Percentiles rank a stretch among this genome's conserved stretches.
phyloP scores from a whole-genome alignment of 2,888 invertebrate species.

The Alentia gelatinosa region DNA sequence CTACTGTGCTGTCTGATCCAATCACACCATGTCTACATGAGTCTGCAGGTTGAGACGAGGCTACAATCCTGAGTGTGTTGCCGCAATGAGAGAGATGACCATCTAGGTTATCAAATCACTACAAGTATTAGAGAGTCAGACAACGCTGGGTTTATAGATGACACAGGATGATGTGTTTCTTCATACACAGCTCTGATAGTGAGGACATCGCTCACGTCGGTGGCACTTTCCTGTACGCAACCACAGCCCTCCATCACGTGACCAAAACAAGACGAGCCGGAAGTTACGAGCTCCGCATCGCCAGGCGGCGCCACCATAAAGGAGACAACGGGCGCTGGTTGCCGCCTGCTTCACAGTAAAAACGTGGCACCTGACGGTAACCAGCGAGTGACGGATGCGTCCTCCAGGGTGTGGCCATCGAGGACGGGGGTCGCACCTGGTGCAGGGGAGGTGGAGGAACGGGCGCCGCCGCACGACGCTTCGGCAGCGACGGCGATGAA shows the following conservation, averaged over 20 bases:
- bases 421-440: not conserved
- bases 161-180: not conserved
- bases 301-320: not conserved
- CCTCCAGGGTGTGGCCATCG: slow-evolving; percentile 6
- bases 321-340: not conserved
- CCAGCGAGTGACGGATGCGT: not conserved
- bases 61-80: too few species aligned
- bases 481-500: not conserved
- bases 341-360: not conserved
- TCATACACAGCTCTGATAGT: not conserved
- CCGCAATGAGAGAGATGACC: too few species aligned
- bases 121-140: too few species aligned
- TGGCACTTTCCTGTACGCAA: too few species aligned
- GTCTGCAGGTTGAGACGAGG: too few species aligned
- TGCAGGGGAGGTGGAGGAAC: not conserved
- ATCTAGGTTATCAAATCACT: too few species aligned
- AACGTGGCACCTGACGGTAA: not conserved
- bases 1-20: too few species aligned
- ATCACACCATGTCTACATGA: too few species aligned
- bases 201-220: too few species aligned
- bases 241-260: too few species aligned
- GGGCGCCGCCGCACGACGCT: not conserved
- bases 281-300: not conserved
- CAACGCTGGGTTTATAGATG: not conserved
- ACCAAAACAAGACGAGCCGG: too few species aligned